Evolutionary conservation across 2,888 invertebrate species (phyloP), one percentile per base, ranked within the genome.

Genomic region (Parnassius orleans): DNA sequence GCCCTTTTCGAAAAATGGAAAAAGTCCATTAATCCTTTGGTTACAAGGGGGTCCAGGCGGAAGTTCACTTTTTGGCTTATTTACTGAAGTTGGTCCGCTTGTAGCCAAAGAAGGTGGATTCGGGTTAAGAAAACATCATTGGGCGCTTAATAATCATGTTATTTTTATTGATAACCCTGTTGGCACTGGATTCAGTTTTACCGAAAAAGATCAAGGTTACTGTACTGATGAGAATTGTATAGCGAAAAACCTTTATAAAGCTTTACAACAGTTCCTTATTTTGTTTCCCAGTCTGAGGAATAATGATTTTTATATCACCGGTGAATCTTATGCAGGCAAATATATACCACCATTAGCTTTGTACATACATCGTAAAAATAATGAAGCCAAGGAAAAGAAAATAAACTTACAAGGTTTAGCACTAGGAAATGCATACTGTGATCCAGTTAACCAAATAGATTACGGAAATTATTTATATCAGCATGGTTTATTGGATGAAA

Each of bases 91-190:
- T 65, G 95, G 95, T 0, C 95, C 95, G 0, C 80, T 93, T 47
- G 74, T 79, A 57, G 89, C 93, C 0, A 86, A 75, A 33, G 80
- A 84, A 63, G 73, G 79, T 24, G 84, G 86, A 1, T 85, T 90
- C 56, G 68, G 74, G 3, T 11, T 77, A 5, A 76, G 93, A 63
- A 83, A 93, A 61, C 85, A 92, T 65, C 88, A 93, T 42, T 95
- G 94, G 94, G 93, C 93, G 33, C 73, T 90, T 7, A 86, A 92
- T 24, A 88, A 92, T 71, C 93, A 93, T 67, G 76, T 95, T 53
- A 83, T 95, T 47, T 95, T 93, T 74, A 93, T 95, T 63, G 95
- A 95, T 69, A 94, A 94, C 68, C 95, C 95, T 3, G 94, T 93
- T 1, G 94, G 94, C 1, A 84, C 89, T 51, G 95, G 95, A 1